Base-by-base conservation (phyloP, 2,797 vertebrate species). In the Phalloptychus januarius region DNA sequence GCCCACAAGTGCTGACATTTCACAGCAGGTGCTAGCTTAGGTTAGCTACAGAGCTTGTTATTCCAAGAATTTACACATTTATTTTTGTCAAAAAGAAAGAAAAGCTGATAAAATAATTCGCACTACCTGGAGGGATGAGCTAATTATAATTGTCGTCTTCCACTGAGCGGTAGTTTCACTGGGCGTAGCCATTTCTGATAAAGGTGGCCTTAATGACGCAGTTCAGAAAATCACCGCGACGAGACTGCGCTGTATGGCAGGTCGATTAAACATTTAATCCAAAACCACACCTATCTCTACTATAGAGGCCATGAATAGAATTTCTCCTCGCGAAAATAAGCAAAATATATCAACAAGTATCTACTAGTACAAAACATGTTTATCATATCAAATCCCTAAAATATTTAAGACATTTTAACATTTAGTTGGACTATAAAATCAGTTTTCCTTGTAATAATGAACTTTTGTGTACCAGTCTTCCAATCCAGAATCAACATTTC, bases 101-200 rank as follows among this genome's bases (percentile, higher is more conserved):
- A 12, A 67, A 38, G 3, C 7, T 36, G 16, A 10, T 61, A 15
- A 46, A 46, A 74, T 28, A 6, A 0, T 28, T 15, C 8, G 2
- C 7, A 33, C 12, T 61, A 84, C 97, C 97, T 97, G 95, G 45
- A 98, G 94, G 16, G 95, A 95, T 0, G 95, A 82, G 78, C 96
- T 99, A 83, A 97, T 83, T 71, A 99, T 97, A 70, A 98, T 80
- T 0, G 97, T 99, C 5, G 97, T 97, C 89, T 86, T 94, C 97
- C 97, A 98, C 42, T 46, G 78, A 63, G 69, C 25, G 36, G 38
- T 31, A 1, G 5, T 48, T 74, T 86, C 77, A 25, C 23, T 5
- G 40, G 67, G 2, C 0, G 80, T 23, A 3, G 75, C 36, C 90
- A 92, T 92, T 1, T 38, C 42, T 42, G 20, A 10, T 3, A 25